Conservation (phyloP, 2,888 invertebrate species). For the Leucoptera coffeella region DNA sequence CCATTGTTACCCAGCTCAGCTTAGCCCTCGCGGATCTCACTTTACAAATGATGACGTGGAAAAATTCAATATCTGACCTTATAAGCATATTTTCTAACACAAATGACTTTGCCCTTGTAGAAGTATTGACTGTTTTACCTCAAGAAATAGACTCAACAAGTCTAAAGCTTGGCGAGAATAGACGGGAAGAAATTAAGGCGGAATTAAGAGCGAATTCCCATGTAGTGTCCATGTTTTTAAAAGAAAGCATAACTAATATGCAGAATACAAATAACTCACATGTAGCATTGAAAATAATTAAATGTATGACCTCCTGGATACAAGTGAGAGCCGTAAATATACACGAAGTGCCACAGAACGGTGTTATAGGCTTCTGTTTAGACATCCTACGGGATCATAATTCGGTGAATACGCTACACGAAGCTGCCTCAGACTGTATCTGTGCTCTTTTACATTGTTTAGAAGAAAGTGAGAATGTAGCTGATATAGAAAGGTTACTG, state of each 20-base stretch:
- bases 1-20: slow-evolving; percentile 88
- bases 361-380: slow-evolving; percentile 67
- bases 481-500: slow-evolving; percentile 69
- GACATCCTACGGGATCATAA: slow-evolving; percentile 59
- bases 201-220: slow-evolving; percentile 73
- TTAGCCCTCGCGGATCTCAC: slow-evolving; percentile 91
- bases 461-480: slow-evolving; percentile 68
- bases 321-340: slow-evolving; percentile 76
- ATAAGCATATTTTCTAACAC: slow-evolving; percentile 67
- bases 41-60: slow-evolving; percentile 91
- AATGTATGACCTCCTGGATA: slow-evolving; percentile 91
- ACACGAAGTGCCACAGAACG: slow-evolving; percentile 64
- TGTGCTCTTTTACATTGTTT: slow-evolving; percentile 80
- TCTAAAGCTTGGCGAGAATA: slow-evolving; percentile 82
- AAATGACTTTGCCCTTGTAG: slow-evolving; percentile 78
- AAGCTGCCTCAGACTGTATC: slow-evolving; percentile 85
- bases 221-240: slow-evolving; percentile 73
- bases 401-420: slow-evolving; percentile 65
- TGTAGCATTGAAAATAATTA: slow-evolving; percentile 66
- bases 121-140: slow-evolving; percentile 89
- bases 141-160: slow-evolving; percentile 87
- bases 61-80: slow-evolving; percentile 78
- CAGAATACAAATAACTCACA: slow-evolving; percentile 61
- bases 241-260: slow-evolving; percentile 53
- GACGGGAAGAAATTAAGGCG: slow-evolving; percentile 76